Evolutionary conservation across 2,797 vertebrate species (phyloP).

Genomic region (Masticophis lateralis): DNA sequence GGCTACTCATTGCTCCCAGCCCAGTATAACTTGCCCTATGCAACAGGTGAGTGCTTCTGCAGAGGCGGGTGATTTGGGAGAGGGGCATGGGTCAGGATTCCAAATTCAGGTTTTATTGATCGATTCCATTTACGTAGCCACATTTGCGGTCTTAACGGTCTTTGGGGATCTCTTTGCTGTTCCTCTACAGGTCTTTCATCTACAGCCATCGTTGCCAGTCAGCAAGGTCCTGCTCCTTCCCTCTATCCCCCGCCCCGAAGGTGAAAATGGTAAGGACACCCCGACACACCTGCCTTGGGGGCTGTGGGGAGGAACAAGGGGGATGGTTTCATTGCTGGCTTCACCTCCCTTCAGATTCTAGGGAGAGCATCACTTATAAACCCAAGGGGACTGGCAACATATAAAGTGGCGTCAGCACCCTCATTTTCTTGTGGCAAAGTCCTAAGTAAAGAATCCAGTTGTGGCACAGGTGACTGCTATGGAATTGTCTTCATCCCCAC

Average conservation of each 20-base stretch:
- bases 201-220: constrained; percentile 94
- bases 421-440: neutral
- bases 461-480: neutral
- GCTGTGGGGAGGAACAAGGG: too few species aligned
- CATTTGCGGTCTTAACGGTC: neutral
- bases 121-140: neutral
- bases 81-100: neutral
- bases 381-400: too few species aligned
- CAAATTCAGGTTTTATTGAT: neutral
- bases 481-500: neutral
- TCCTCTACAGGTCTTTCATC: constrained; percentile 83
- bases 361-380: neutral
- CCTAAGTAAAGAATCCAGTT: neutral
- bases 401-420: too few species aligned
- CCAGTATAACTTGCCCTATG: constrained; percentile 94
- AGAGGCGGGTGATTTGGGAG: neutral
- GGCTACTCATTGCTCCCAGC: constrained; percentile 92
- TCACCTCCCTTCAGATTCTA: neutral
- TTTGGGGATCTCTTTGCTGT: neutral
- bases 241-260: constrained; percentile 87
- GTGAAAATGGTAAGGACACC: constrained; percentile 89
- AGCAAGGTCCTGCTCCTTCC: constrained; percentile 84
- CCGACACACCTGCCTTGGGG: neutral
- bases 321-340: neutral
- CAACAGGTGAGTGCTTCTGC: constrained; percentile 80